Conservation (phyloP, 1,140 invertebrate species). For the Temnothorax longispinosus region DNA sequence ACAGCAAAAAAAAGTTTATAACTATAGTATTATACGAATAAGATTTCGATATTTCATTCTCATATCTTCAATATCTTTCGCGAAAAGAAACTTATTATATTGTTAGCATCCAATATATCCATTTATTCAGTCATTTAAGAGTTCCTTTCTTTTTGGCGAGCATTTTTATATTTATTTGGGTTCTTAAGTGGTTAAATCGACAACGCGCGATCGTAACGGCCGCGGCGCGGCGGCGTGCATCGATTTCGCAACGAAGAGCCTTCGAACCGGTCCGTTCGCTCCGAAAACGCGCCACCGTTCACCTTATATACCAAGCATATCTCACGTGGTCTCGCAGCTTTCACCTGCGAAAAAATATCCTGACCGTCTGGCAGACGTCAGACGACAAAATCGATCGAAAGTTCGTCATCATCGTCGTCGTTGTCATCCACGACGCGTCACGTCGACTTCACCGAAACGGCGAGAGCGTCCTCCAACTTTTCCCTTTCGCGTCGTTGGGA, state of each 20-base stretch:
- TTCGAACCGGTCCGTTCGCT: slow-evolving; percentile 80
- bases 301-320: slow-evolving; percentile 34
- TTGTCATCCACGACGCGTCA: not conserved
- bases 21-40: not conserved
- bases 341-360: slow-evolving; percentile 77
- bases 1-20: not conserved
- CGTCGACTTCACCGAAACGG: slow-evolving; percentile 2
- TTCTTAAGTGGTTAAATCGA: not conserved
- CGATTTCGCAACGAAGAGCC: slow-evolving; percentile 77
- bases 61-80: not conserved
- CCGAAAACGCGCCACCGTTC: slow-evolving; percentile 71
- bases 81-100: not conserved
- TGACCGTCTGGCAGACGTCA: slow-evolving; percentile 13
- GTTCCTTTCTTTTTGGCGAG: not conserved
- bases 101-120: not conserved
- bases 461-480: slow-evolving; percentile 22
- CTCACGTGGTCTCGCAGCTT: slow-evolving; percentile 73
- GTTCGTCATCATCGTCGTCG: slow-evolving; percentile 41
- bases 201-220: slow-evolving; percentile 38
- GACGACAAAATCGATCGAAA: slow-evolving; percentile 61
- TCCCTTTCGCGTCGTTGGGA: slow-evolving; percentile 14
- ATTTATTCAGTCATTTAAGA: not conserved
- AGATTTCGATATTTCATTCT: too few relatives aligned
- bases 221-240: slow-evolving; percentile 58
- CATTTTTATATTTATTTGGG: slow-evolving; percentile 17